Conservation (phyloP, 2,113 vertebrate genomes). For the Merops nubicus region DNA sequence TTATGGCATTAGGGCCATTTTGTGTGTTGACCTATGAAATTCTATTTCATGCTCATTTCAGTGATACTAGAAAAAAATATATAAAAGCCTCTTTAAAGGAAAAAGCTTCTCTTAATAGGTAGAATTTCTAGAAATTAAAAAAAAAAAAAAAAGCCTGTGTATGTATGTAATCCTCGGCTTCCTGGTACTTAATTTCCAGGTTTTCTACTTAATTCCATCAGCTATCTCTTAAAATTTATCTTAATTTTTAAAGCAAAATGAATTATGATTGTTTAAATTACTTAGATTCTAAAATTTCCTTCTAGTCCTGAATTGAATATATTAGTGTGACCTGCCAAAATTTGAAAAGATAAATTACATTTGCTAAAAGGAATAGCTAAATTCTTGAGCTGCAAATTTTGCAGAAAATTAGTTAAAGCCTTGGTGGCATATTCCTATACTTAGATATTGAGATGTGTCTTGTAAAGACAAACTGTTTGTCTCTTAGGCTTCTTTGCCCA, state of each 20-base stretch:
- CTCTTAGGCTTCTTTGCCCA: background rate
- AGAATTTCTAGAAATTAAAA: background rate
- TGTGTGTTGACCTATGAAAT: background rate
- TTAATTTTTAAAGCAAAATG: background rate
- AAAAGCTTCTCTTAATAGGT: background rate
- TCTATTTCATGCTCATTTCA: background rate
- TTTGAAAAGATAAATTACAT: slow-evolving; percentile 23
- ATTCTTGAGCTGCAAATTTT: slow-evolving; percentile 23
- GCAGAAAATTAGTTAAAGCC: background rate
- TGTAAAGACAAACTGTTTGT: slow-evolving; percentile 49
- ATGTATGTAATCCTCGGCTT: background rate
- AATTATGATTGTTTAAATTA: background rate
- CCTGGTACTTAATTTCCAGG: background rate
- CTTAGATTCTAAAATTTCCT: slow-evolving; percentile 1
- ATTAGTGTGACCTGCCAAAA: background rate
- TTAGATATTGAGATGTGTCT: slow-evolving; percentile 34
- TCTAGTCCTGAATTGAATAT: slow-evolving; percentile 6
- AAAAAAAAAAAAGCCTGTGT: background rate
- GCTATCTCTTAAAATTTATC: background rate
- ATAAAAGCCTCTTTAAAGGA: background rate
- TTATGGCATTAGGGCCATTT: background rate
- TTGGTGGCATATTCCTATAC: background rate
- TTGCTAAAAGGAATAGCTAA: background rate
- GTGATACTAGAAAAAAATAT: background rate
- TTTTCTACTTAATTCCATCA: background rate